A percentile compares a stretch with the other conserved stretches of the same genome.
Conservation (phyloP, 2,888 invertebrate genomes). For the Mesorhabditis spiculigera region DNA sequence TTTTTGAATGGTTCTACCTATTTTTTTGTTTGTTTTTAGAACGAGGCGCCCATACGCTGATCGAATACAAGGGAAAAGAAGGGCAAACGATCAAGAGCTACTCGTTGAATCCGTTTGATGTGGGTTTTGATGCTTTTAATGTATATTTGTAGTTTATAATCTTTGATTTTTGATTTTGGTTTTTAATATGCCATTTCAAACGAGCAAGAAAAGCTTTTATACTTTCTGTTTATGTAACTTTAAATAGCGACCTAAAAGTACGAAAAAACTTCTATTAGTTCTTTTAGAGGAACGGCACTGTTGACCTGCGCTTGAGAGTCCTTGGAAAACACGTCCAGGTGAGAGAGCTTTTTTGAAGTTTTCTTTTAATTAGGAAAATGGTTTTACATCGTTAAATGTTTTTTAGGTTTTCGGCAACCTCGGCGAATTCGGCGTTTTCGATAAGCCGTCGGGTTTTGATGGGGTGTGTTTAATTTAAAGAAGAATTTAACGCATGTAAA, state of each 20-base stretch:
- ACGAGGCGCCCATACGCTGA: not conserved
- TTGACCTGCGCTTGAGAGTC: not conserved
- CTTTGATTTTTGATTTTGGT: too few relatives aligned
- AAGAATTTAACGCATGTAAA: not conserved
- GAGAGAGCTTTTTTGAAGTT: not conserved
- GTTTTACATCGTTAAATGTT: not conserved
- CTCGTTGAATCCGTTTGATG: not conserved
- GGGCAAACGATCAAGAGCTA: not conserved
- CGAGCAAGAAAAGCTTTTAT: too few relatives aligned
- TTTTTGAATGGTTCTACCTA: not conserved
- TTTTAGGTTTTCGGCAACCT: not conserved
- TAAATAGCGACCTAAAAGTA: not conserved
- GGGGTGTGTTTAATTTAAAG: not conserved
- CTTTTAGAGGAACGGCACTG: not conserved
- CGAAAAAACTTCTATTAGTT: not conserved
- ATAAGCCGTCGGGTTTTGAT: not conserved
- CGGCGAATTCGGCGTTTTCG: constrained; percentile 5
- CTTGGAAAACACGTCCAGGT: not conserved
- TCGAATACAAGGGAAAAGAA: not conserved
- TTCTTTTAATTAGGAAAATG: too few relatives aligned
- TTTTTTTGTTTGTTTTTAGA: not conserved
- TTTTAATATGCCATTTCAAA: too few relatives aligned
- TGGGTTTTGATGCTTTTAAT: not conserved
- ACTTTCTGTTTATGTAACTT: too few relatives aligned
- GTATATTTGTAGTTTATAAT: too few relatives aligned